A percentile compares a stretch with the other conserved stretches of the same genome.
Conservation (phyloP, 2,888 invertebrate genomes). For the Eudiplozoon nipponicum region DNA sequence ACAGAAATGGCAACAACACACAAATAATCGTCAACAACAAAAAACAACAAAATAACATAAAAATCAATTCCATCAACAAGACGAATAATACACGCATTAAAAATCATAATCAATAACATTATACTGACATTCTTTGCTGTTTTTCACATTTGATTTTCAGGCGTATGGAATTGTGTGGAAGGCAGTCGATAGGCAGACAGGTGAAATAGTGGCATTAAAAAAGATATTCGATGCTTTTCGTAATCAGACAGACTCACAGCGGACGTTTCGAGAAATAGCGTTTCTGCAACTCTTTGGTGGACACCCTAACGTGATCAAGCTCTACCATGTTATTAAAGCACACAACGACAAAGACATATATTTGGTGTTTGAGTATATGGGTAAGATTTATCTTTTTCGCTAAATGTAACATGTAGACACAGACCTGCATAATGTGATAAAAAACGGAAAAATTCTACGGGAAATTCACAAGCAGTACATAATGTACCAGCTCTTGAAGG, state of each 20-base stretch:
- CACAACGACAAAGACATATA: slow-evolving; percentile 81
- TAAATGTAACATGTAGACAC: slow-evolving; percentile 35
- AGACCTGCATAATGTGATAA: slow-evolving; percentile 79
- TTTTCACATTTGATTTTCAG: slow-evolving; percentile 30
- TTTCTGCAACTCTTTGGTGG: slow-evolving; percentile 65
- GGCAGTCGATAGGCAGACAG: slow-evolving; percentile 52
- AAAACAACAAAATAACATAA: too few species aligned
- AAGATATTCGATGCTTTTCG: slow-evolving; percentile 94
- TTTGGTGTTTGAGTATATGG: slow-evolving; percentile 87
- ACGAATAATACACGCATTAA: too few species aligned
- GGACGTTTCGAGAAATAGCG: slow-evolving; percentile 88
- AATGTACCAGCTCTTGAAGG: slow-evolving; percentile 78
- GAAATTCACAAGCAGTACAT: slow-evolving; percentile 77
- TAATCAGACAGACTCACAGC: slow-evolving; percentile 80
- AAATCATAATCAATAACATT: too few species aligned
- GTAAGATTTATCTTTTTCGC: slow-evolving; percentile 21
- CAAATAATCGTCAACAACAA: too few species aligned
- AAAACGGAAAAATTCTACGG: slow-evolving; percentile 53
- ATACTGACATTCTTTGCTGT: too few species aligned
- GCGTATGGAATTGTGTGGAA: slow-evolving; percentile 97
- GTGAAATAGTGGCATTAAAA: slow-evolving; percentile 66
- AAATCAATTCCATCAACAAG: too few species aligned
- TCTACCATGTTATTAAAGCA: slow-evolving; percentile 66
- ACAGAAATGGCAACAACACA: too few species aligned
- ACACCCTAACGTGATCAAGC: slow-evolving; percentile 69